These are phyloP conservation scores for Ailurus styani DNA, from an alignment of 2,113 vertebrate species.

Conservation along the genomic window DNA sequence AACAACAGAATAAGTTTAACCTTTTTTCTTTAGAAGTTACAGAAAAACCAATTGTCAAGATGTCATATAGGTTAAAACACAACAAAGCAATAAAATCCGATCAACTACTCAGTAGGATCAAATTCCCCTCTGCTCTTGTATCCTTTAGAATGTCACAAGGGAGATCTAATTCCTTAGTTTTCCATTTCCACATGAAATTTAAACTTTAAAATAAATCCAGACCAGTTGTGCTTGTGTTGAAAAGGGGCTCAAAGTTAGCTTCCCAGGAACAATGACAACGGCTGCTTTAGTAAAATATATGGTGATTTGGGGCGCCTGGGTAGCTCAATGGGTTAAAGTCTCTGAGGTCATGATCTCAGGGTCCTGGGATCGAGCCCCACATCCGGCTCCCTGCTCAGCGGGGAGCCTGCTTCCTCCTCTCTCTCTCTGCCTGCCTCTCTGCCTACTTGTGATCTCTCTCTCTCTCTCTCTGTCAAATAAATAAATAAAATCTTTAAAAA, in stretches of 20 bases:
- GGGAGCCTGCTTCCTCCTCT: too few relatives aligned
- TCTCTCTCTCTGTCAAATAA: too few relatives aligned
- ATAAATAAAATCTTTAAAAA: too few relatives aligned
- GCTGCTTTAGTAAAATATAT: not conserved
- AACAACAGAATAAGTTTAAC: slow-evolving; percentile 25
- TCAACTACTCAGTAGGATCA: slow-evolving; percentile 18
- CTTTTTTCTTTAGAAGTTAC: slow-evolving; percentile 31
- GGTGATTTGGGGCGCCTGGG: too few relatives aligned
- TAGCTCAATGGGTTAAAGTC: too few relatives aligned
- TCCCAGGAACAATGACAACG: not conserved
- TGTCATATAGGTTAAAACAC: slow-evolving; percentile 39
- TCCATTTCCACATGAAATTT: slow-evolving; percentile 16
- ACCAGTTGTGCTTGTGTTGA: not conserved
- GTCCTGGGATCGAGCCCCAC: too few relatives aligned
- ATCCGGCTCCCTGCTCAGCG: too few relatives aligned
- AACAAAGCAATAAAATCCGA: not conserved
- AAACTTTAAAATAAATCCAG: not conserved
- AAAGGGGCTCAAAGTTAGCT: not conserved
- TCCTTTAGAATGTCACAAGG: not conserved
- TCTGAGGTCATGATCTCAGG: too few relatives aligned
- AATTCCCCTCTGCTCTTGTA: not conserved
- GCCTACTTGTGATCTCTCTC: too few relatives aligned
- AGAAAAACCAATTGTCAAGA: slow-evolving; percentile 55
- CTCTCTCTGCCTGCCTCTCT: too few relatives aligned
- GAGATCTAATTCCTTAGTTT: slow-evolving; percentile 1